phyloP scores from a whole-genome alignment of 1,140 invertebrate genomes.

The Drosophila saltans region DNA sequence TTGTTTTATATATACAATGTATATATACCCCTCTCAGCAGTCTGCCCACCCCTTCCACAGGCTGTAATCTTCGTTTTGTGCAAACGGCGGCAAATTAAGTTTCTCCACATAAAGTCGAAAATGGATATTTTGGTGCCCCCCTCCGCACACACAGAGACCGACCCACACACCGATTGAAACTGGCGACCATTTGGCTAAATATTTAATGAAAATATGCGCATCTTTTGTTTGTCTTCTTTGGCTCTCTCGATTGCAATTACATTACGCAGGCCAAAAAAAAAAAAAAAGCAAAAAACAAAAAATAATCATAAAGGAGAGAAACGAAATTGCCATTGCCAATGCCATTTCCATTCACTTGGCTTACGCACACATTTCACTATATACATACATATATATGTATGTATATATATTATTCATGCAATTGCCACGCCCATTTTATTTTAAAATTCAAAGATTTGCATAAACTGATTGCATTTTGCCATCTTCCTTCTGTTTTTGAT shows the following conservation, averaged over 20 bases:
- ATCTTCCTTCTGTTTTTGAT: neutral
- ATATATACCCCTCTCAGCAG: too few relatives aligned
- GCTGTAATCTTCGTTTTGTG: conserved; percentile 35
- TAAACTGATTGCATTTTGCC: conserved; percentile 68
- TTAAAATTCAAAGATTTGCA: conserved; percentile 73
- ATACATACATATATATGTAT: neutral
- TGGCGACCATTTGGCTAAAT: conserved; percentile 72
- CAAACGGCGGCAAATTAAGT: conserved; percentile 75
- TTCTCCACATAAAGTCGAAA: conserved; percentile 66
- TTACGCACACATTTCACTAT: too few relatives aligned
- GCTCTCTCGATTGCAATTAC: conserved; percentile 69
- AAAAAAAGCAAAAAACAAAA: too few relatives aligned
- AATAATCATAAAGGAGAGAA: conserved; percentile 39
- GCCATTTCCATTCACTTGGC: conserved; percentile 35
- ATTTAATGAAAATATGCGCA: conserved; percentile 79
- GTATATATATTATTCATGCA: conserved; percentile 69
- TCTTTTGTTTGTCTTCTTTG: conserved; percentile 41
- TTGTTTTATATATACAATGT: neutral
- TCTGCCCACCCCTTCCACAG: too few relatives aligned
- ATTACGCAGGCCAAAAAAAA: conserved; percentile 48
- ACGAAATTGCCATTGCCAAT: conserved; percentile 26
- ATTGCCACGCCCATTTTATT: conserved; percentile 63
- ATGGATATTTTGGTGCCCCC: conserved; percentile 54
- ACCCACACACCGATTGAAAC: conserved; percentile 22
- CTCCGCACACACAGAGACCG: neutral